Conservation (phyloP, 2,888 invertebrate genomes). For the Nephrocerus scutellatus region DNA sequence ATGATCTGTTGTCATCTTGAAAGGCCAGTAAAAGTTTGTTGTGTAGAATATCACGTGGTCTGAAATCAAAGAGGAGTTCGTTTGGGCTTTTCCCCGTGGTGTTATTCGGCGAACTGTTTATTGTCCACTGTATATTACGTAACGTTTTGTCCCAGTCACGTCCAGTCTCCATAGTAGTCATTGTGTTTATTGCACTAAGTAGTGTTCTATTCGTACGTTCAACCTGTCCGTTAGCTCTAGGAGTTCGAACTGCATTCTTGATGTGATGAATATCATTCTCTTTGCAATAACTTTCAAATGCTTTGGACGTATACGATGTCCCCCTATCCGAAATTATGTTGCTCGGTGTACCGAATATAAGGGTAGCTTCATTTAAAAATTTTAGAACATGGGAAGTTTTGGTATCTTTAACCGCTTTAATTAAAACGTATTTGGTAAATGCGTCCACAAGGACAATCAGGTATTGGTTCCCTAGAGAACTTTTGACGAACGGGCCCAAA, state of each 20-base stretch:
- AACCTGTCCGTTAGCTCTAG: conserved; percentile 22
- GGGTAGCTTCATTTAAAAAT: conserved; percentile 8
- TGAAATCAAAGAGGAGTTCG: conserved; percentile 13
- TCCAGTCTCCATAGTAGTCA: conserved; percentile 4
- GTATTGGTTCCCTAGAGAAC: conserved; percentile 10
- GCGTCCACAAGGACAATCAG: conserved; percentile 12
- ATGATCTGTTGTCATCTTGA: too few species aligned
- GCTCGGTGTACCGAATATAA: conserved; percentile 26
- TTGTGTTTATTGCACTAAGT: conserved; percentile 11
- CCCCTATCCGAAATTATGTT: conserved; percentile 28
- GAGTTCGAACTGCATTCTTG: conserved; percentile 24
- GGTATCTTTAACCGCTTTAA: conserved; percentile 14
- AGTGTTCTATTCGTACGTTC: conserved; percentile 15
- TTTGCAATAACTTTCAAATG: conserved; percentile 22
- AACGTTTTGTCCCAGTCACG: conserved; percentile 14
- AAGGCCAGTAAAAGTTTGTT: too few species aligned
- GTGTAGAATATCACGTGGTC: conserved; percentile 8
- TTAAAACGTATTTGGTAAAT: conserved; percentile 15
- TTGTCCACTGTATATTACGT: conserved; percentile 11
- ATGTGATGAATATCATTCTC: conserved; percentile 24
- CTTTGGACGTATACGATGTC: conserved; percentile 23
- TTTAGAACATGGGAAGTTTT: conserved; percentile 11
- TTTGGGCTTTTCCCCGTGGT: conserved; percentile 13
- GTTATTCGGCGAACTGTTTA: conserved; percentile 15
- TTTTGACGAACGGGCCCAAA: conserved; percentile 14